Evolutionary conservation across 2,888 invertebrate genomes (phyloP).

Genomic region (Coremacera marginata): DNA sequence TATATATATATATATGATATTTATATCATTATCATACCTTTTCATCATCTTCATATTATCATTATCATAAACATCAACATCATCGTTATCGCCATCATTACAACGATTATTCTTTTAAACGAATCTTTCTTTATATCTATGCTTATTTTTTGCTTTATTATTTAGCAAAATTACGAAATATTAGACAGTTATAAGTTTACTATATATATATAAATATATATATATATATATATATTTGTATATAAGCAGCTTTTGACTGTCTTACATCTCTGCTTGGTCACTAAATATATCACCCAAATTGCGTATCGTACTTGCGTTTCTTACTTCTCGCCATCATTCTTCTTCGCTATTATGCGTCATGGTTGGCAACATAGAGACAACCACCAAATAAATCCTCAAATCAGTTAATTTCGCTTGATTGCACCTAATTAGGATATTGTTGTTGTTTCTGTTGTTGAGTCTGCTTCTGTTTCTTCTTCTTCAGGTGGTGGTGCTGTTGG

Average conservation of each 20-base stretch:
- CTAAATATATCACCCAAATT: constrained; percentile 51
- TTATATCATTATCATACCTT: too few relatives aligned
- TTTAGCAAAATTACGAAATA: too few relatives aligned
- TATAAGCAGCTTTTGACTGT: constrained; percentile 19
- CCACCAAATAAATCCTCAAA: constrained; percentile 16
- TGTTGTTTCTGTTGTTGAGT: background rate
- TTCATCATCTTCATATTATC: too few relatives aligned
- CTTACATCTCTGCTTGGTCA: constrained; percentile 44
- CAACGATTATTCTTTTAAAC: too few relatives aligned
- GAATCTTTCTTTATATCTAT: too few relatives aligned
- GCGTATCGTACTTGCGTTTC: background rate
- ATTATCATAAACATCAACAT: too few relatives aligned
- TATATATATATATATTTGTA: constrained; percentile 7
- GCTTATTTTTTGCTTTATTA: too few relatives aligned
- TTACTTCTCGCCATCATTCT: background rate
- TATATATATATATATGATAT: too few relatives aligned
- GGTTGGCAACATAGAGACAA: constrained; percentile 29
- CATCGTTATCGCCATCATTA: too few relatives aligned
- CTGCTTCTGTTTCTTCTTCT: constrained; percentile 1
- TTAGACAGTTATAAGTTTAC: constrained; percentile 1
- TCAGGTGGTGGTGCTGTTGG: constrained; percentile 13
- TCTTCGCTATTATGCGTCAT: background rate
- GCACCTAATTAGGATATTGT: constrained; percentile 21
- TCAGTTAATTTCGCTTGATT: constrained; percentile 7
- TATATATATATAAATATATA: background rate